phyloP scores from a whole-genome alignment of 2,797 vertebrate genomes.

The Danionella dracula region DNA sequence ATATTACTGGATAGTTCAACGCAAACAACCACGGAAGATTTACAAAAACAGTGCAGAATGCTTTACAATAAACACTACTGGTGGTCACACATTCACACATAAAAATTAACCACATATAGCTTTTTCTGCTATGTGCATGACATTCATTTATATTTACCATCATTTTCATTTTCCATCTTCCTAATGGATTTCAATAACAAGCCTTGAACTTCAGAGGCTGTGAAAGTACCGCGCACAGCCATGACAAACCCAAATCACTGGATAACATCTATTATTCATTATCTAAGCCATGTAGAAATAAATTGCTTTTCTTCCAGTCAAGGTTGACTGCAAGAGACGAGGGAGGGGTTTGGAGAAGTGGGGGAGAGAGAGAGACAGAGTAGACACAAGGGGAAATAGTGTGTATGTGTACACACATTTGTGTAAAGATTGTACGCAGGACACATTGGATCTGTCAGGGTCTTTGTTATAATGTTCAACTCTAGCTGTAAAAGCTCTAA shows the following conservation, averaged over 20 bases:
- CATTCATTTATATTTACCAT: conserved; percentile 82
- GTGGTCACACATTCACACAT: conserved; percentile 46
- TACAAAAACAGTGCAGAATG: conserved; percentile 32
- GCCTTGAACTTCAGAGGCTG: conserved; percentile 57
- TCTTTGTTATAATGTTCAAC: conserved; percentile 26
- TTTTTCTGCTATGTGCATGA: conserved; percentile 70
- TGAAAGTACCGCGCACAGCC: conserved; percentile 51
- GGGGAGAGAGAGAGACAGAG: not conserved
- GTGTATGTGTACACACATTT: not conserved
- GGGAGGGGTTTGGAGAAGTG: not conserved
- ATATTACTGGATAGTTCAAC: conserved; percentile 90
- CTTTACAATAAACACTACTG: conserved; percentile 23
- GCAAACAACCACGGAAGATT: conserved; percentile 17
- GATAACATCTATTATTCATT: conserved; percentile 59
- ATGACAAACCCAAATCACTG: conserved; percentile 52
- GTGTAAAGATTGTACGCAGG: not conserved
- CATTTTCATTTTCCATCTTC: conserved; percentile 63
- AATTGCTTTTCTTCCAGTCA: conserved; percentile 49
- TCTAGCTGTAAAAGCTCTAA: conserved; percentile 26
- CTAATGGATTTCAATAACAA: conserved; percentile 71
- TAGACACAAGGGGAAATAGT: not conserved
- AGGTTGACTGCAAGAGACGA: conserved; percentile 37
- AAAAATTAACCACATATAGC: conserved; percentile 68
- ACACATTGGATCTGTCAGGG: conserved; percentile 20
- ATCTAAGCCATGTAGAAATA: conserved; percentile 54